Evolutionary conservation across 2,113 vertebrate genomes (phyloP).

Genomic region (Dasyurus viverrinus): DNA sequence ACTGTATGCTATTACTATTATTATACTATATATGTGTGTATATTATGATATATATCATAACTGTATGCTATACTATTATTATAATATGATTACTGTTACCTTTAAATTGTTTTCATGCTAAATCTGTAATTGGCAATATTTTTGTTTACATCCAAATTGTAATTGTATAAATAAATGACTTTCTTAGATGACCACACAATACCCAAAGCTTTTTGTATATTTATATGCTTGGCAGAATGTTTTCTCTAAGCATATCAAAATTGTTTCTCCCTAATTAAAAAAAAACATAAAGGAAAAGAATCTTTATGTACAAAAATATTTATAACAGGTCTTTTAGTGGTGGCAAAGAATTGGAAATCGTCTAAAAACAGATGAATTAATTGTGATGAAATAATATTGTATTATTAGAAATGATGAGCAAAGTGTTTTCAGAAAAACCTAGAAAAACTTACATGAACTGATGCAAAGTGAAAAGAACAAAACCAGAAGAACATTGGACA

Average conservation of each 20-base stretch:
- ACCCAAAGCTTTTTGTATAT: background rate
- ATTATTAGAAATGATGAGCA: background rate
- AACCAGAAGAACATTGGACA: background rate
- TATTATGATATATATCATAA: too few relatives aligned
- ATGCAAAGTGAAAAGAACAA: background rate
- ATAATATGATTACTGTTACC: background rate
- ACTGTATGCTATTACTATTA: background rate
- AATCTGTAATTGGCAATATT: background rate
- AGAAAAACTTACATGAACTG: background rate
- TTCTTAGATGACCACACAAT: background rate
- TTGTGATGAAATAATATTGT: background rate
- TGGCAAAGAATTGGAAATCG: background rate
- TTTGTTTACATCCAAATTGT: background rate
- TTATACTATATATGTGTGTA: too few relatives aligned
- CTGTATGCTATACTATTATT: too few relatives aligned
- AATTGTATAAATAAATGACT: background rate
- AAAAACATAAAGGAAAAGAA: background rate
- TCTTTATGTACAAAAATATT: background rate
- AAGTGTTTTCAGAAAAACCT: background rate
- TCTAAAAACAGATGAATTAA: background rate
- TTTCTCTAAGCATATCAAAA: slow-evolving; percentile 18
- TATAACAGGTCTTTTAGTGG: background rate
- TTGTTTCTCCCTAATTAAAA: background rate
- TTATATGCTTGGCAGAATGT: slow-evolving; percentile 11
- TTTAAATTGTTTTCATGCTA: background rate